Conservation (phyloP, 2,797 vertebrate genomes). For the Enteromius argenteus region DNA sequence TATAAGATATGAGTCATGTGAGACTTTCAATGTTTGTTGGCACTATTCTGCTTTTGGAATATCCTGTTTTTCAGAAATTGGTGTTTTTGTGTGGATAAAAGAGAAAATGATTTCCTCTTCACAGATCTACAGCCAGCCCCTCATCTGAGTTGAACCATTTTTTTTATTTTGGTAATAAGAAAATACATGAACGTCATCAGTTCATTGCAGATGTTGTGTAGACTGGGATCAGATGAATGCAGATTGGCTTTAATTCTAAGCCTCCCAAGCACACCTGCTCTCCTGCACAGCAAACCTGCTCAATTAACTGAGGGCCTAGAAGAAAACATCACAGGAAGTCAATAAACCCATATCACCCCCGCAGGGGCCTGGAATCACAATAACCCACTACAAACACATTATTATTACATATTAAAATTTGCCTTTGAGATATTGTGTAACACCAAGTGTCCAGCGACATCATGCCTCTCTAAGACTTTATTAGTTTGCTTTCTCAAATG, state of each 20-base stretch:
- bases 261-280: conserved; percentile 67
- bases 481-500: conserved; percentile 48
- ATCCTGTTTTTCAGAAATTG: conserved; percentile 26
- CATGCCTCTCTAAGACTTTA: conserved; percentile 53
- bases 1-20: conserved; percentile 5
- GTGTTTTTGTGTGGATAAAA: conserved; percentile 21
- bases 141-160: conserved; percentile 63
- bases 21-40: conserved; percentile 22
- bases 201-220: conserved; percentile 44
- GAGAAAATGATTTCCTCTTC: conserved; percentile 25
- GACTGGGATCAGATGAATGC: conserved; percentile 57
- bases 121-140: conserved; percentile 20
- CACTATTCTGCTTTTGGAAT: conserved; percentile 13
- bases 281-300: conserved; percentile 71
- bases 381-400: conserved; percentile 83
- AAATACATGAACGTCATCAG: conserved; percentile 37
- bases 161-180: conserved; percentile 59
- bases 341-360: conserved; percentile 74
- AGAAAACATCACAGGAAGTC: conserved; percentile 79
- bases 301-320: conserved; percentile 72
- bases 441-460: conserved; percentile 44
- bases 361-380: conserved; percentile 79
- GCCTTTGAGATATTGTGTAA: conserved; percentile 70
- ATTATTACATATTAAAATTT: conserved; percentile 77
- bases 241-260: conserved; percentile 66